Evolutionary conservation across 2,113 vertebrate species (phyloP).

Genomic region (Halichoeres trimaculatus): DNA sequence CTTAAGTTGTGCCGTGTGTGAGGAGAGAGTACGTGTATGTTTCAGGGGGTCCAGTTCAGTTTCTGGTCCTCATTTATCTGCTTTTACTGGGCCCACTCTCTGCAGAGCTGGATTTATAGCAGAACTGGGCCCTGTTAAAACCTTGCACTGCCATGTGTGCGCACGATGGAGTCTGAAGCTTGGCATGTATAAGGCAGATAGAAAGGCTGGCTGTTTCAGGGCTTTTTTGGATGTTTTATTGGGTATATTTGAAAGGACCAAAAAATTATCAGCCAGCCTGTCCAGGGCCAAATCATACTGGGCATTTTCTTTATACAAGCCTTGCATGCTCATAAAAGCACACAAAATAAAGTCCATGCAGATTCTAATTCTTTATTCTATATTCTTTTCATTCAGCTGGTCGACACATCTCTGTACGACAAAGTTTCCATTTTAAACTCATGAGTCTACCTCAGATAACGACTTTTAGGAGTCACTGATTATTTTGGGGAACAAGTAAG

Average conservation of each 20-base stretch:
- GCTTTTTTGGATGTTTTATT: constrained; percentile 8
- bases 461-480: not conserved
- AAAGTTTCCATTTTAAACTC: not conserved
- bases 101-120: constrained; percentile 65
- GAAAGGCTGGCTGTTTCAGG: constrained; percentile 12
- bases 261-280: not conserved
- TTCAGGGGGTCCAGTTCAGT: constrained; percentile 1
- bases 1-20: constrained; percentile 10
- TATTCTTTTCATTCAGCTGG: too few species aligned
- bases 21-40: not conserved
- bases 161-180: constrained; percentile 26
- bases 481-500: too few species aligned
- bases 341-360: not conserved
- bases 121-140: constrained; percentile 49
- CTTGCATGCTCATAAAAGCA: too few species aligned
- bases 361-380: too few species aligned
- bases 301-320: not conserved
- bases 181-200: not conserved
- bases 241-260: not conserved
- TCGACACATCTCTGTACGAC: not conserved
- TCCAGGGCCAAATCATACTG: not conserved
- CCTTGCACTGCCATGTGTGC: constrained; percentile 30
- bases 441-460: not conserved
- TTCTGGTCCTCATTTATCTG: constrained; percentile 67
- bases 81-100: constrained; percentile 54